These are phyloP conservation scores for Porites rus DNA, from an alignment of 92 coral and sea anemone genomes.

Conservation along the genomic window DNA sequence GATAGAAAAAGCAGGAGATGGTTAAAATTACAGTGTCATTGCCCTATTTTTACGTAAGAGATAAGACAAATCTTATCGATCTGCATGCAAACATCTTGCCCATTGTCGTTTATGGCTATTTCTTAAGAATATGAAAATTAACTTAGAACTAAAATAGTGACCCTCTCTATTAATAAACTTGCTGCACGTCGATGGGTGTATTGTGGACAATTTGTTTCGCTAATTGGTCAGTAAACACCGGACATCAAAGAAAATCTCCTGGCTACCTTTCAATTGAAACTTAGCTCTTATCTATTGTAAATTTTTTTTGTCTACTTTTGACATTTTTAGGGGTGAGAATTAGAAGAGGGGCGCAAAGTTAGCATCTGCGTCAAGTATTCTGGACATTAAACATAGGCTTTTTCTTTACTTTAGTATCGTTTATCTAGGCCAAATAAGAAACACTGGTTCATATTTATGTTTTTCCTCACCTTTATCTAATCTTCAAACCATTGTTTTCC, in stretches of 20 bases:
- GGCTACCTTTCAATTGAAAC: background rate
- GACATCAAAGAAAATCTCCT: background rate
- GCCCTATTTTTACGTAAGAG: background rate
- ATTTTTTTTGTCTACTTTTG: too few relatives aligned
- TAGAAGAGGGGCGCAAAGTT: too few relatives aligned
- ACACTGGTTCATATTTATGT: too few relatives aligned
- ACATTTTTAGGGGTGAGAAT: background rate
- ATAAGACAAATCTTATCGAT: conserved; percentile 2
- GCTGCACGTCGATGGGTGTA: background rate
- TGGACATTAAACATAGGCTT: too few relatives aligned
- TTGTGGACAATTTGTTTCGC: background rate
- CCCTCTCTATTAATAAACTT: background rate
- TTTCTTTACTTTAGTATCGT: too few relatives aligned
- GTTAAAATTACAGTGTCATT: background rate
- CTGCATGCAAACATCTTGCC: conserved; percentile 1
- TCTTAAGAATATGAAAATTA: conserved; percentile 1
- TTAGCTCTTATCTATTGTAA: background rate
- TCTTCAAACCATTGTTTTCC: too few relatives aligned
- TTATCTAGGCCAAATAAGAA: too few relatives aligned
- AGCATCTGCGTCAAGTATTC: too few relatives aligned
- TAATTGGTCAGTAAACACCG: background rate
- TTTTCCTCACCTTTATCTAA: too few relatives aligned
- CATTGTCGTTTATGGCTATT: too few relatives aligned
- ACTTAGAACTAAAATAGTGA: background rate
- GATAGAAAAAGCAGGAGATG: background rate